Conservation (phyloP, 1,140 invertebrate species). For the Danaus plexippus region DNA sequence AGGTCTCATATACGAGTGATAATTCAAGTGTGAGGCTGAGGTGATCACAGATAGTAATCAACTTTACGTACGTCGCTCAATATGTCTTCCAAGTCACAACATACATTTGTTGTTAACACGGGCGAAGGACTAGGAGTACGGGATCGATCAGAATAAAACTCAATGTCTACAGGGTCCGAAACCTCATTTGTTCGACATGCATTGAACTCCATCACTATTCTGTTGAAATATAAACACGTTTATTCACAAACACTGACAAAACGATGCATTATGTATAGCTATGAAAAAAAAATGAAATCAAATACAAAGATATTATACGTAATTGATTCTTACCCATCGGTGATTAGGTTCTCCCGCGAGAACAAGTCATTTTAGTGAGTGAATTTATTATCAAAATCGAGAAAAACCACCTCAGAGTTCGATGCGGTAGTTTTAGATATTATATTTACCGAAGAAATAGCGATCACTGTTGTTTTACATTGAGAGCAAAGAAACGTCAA, state of each 20-base stretch:
- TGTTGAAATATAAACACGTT: conserved; percentile 47
- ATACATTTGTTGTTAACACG: conserved; percentile 49
- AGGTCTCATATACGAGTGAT: too few species aligned
- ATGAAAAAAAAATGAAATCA: conserved; percentile 25
- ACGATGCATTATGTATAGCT: conserved; percentile 21
- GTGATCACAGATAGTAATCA: too few species aligned
- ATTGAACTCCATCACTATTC: conserved; percentile 68
- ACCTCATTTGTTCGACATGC: conserved; percentile 56
- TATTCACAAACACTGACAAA: conserved; percentile 36
- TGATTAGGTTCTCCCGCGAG: conserved; percentile 63
- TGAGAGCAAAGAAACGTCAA: conserved; percentile 37
- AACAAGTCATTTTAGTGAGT: conserved; percentile 57
- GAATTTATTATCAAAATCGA: conserved; percentile 27
- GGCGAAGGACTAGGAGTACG: conserved; percentile 51
- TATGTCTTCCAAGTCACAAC: conserved; percentile 64
- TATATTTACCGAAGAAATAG: conserved; percentile 42
- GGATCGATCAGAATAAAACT: conserved; percentile 49
- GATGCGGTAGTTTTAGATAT: conserved; percentile 31
- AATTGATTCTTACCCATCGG: conserved; percentile 54
- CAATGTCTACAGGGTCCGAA: conserved; percentile 54
- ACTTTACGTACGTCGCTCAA: conserved; percentile 62
- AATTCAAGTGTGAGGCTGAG: too few species aligned
- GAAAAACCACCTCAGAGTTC: conserved; percentile 30
- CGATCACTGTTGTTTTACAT: conserved; percentile 25
- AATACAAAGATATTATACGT: conserved; percentile 14